phyloP scores from a whole-genome alignment of 2,888 invertebrate genomes.

The Erpobdella octoculata region DNA sequence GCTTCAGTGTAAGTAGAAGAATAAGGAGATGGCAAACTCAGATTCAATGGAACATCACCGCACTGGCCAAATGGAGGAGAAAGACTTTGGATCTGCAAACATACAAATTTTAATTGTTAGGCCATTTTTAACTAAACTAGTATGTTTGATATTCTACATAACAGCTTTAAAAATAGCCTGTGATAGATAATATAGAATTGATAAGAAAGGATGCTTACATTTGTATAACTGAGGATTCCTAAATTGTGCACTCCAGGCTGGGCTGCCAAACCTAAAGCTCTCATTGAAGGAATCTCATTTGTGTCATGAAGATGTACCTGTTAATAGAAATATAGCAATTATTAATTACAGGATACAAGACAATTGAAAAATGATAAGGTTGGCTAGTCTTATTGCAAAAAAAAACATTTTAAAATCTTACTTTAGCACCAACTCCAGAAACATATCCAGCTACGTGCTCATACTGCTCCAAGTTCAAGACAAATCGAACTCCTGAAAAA shows the following conservation, averaged over 20 bases:
- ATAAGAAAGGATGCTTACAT: constrained; percentile 7
- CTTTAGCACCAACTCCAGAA: constrained; percentile 32
- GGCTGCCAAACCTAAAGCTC: constrained; percentile 25
- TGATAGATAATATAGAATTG: neutral
- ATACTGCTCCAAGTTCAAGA: constrained; percentile 33
- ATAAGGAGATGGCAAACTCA: neutral
- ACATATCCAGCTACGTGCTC: constrained; percentile 30
- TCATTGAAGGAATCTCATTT: constrained; percentile 26
- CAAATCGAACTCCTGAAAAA: constrained; percentile 26
- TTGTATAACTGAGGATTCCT: constrained; percentile 25
- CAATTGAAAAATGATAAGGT: no score
- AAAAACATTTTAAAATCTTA: neutral
- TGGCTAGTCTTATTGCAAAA: no score
- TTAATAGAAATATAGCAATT: neutral
- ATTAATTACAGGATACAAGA: no score
- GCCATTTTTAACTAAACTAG: no score
- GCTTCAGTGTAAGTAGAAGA: constrained; percentile 24
- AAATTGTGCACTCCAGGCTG: constrained; percentile 29
- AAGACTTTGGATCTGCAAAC: constrained; percentile 21
- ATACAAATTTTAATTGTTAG: neutral
- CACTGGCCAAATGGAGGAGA: constrained; percentile 26
- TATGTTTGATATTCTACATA: no score
- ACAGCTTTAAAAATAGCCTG: neutral
- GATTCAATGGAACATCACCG: constrained; percentile 9
- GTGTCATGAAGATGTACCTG: constrained; percentile 30